phyloP scores from a whole-genome alignment of 2,797 vertebrate species.

The Tinamus major region DNA sequence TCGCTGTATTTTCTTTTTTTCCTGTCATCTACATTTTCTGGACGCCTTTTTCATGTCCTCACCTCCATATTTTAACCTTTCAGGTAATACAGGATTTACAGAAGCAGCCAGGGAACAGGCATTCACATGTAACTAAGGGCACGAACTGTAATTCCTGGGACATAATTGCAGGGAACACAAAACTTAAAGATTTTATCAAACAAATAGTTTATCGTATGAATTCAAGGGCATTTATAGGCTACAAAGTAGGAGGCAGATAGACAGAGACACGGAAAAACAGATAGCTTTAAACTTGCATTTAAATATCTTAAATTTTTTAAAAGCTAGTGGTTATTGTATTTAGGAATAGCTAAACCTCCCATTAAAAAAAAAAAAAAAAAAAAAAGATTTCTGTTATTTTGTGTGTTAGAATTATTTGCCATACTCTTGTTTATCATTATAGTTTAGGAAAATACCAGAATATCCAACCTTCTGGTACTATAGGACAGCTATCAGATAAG shows the following conservation, averaged over 20 bases:
- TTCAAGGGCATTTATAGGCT: slow-evolving; percentile 27
- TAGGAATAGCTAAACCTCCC: background rate
- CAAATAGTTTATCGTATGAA: slow-evolving; percentile 37
- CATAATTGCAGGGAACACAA: slow-evolving; percentile 43
- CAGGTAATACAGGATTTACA: slow-evolving; percentile 33
- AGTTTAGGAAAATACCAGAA: slow-evolving; percentile 46
- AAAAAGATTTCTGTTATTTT: background rate
- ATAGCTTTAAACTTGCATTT: slow-evolving; percentile 4
- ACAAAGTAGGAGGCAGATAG: slow-evolving; percentile 1
- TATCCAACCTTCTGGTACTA: slow-evolving; percentile 27
- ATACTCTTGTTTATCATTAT: slow-evolving; percentile 30
- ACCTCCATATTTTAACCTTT: slow-evolving; percentile 52
- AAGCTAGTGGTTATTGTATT: background rate
- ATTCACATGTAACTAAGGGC: slow-evolving; percentile 22
- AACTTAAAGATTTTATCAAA: slow-evolving; percentile 52
- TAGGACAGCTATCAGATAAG: slow-evolving; percentile 38
- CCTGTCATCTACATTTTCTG: slow-evolving; percentile 72
- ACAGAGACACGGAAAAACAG: background rate
- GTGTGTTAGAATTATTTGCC: background rate
- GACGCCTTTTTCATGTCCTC: slow-evolving; percentile 45
- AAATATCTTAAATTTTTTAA: slow-evolving; percentile 2
- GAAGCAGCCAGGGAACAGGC: background rate
- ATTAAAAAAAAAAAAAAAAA: background rate
- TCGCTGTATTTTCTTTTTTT: slow-evolving; percentile 46
- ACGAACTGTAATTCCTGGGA: slow-evolving; percentile 38